phyloP scores from a whole-genome alignment of 2,888 invertebrate genomes.

The Erpobdella octoculata region DNA sequence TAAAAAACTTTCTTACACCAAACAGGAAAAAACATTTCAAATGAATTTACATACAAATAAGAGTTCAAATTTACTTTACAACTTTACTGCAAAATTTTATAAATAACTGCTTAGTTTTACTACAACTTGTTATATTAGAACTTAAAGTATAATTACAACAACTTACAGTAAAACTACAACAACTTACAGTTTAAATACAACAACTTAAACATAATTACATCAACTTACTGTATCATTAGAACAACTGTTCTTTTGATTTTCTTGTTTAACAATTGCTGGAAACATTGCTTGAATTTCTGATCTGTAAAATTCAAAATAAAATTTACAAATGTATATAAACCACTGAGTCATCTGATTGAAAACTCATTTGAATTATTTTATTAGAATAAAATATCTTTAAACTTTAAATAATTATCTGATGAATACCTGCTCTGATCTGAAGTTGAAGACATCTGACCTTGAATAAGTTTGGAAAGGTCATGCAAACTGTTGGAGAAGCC shows the following conservation, averaged over 20 bases:
- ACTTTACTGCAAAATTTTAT: too few species aligned
- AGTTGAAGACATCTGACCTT: background rate
- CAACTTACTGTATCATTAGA: background rate
- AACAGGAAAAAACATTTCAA: too few species aligned
- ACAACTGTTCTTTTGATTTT: background rate
- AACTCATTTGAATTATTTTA: background rate
- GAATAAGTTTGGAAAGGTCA: background rate
- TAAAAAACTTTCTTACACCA: too few species aligned
- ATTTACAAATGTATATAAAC: background rate
- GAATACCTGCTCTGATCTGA: background rate
- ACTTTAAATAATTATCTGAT: background rate
- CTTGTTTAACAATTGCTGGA: conserved; percentile 3
- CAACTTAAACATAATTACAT: background rate
- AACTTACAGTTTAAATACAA: too few species aligned
- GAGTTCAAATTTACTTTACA: too few species aligned
- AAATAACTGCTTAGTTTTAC: too few species aligned
- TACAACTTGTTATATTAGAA: too few species aligned
- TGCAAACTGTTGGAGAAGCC: too few species aligned
- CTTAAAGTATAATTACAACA: background rate
- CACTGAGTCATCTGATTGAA: background rate
- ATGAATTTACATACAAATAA: too few species aligned
- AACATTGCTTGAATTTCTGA: conserved; percentile 4
- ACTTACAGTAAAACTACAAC: background rate
- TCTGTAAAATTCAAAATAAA: background rate
- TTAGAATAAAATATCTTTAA: background rate